phyloP scores from a whole-genome alignment of 2,888 invertebrate species.

The Strigamia crassipes region DNA sequence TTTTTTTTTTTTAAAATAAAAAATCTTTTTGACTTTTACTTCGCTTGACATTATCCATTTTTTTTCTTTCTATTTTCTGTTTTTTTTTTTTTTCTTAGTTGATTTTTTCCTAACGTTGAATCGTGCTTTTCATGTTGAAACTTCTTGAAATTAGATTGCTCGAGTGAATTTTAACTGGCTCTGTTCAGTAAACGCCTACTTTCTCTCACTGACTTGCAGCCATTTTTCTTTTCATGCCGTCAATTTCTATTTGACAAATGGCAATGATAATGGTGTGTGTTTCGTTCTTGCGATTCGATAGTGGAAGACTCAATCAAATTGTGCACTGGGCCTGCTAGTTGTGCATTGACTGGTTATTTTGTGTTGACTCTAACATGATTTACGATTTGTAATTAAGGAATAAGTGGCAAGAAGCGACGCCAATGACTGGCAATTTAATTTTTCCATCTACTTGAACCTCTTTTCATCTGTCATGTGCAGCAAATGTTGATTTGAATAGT shows the following conservation, averaged over 20 bases:
- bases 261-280: constrained; percentile 31
- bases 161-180: constrained; percentile 24
- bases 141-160: constrained; percentile 28
- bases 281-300: constrained; percentile 33
- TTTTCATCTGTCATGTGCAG: constrained; percentile 14
- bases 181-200: not conserved
- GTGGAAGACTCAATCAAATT: constrained; percentile 32
- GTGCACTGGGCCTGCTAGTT: not conserved
- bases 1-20: not conserved
- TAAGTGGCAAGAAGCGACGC: not conserved
- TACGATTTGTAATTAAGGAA: constrained; percentile 35
- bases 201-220: not conserved
- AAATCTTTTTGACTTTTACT: not conserved
- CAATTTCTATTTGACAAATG: constrained; percentile 42
- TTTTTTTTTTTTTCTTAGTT: not conserved
- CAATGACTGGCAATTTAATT: constrained; percentile 38
- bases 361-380: constrained; percentile 39
- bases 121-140: constrained; percentile 14
- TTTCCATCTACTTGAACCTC: constrained; percentile 17
- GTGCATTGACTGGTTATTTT: constrained; percentile 29
- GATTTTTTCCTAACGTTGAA: not conserved
- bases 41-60: not conserved
- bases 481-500: constrained; percentile 29
- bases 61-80: not conserved
- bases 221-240: constrained; percentile 32